Percentiles rank a stretch among this genome's conserved stretches.
Evolutionary conservation across 2,888 invertebrate species (phyloP).

Genomic region (Onchidella celtica): DNA sequence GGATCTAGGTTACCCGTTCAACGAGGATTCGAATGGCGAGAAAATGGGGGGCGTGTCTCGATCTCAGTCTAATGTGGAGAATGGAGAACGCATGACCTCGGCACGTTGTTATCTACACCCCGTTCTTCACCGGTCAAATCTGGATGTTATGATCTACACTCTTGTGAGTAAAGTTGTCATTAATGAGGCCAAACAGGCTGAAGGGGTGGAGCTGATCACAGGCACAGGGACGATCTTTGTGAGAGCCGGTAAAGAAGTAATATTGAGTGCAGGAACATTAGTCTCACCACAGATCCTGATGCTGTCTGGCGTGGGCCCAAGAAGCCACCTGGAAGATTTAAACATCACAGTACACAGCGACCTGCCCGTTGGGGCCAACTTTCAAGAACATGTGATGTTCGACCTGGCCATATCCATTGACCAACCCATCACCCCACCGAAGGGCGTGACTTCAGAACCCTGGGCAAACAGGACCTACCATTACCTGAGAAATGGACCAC

Average conservation of each 20-base stretch:
- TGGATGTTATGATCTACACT: constrained; percentile 63
- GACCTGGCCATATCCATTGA: background rate
- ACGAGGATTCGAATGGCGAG: constrained; percentile 27
- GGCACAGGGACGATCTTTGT: constrained; percentile 3
- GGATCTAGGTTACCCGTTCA: constrained; percentile 16
- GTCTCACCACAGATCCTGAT: constrained; percentile 36
- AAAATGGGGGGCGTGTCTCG: constrained; percentile 55
- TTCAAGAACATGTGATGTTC: background rate
- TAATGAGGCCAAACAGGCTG: constrained; percentile 37
- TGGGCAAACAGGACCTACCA: background rate
- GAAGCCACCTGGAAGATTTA: constrained; percentile 6
- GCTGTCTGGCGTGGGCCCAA: constrained; percentile 43
- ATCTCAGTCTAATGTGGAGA: constrained; percentile 61
- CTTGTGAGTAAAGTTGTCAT: constrained; percentile 26
- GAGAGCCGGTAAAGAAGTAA: constrained; percentile 18
- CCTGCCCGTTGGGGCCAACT: constrained; percentile 20
- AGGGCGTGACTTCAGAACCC: background rate
- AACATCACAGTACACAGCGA: constrained; percentile 13
- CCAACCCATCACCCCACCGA: fast-evolving
- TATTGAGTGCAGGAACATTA: constrained; percentile 25
- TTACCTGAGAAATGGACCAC: background rate
- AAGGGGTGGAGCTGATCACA: constrained; percentile 26
- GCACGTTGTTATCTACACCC: constrained; percentile 71
- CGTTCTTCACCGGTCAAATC: constrained; percentile 62
- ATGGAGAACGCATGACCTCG: constrained; percentile 73